A percentile compares a stretch with the other conserved stretches of the same genome.
Evolutionary conservation across 2,797 vertebrate species (phyloP).

Genomic region (Lacerta viridis): DNA sequence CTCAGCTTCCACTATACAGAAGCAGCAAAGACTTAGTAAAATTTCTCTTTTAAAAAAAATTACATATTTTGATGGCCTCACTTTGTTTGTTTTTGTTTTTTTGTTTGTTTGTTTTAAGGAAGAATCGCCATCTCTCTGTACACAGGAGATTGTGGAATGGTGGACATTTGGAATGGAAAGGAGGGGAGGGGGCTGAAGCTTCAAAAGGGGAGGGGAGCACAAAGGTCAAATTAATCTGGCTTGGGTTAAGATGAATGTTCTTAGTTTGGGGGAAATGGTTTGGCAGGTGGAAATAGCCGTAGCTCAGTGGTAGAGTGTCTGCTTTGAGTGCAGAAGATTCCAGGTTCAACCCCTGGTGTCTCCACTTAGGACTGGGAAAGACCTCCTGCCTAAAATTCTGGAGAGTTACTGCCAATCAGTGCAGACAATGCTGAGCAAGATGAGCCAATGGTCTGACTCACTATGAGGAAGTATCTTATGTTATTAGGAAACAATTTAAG

Average conservation of each 20-base stretch:
- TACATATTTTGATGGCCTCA: slow-evolving; percentile 7
- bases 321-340: too few species aligned
- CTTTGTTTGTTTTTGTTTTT: background rate
- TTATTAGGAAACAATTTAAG: background rate
- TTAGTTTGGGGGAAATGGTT: background rate
- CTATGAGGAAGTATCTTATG: too few species aligned
- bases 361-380: too few species aligned
- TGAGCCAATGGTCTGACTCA: too few species aligned
- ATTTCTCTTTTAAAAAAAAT: slow-evolving; percentile 8
- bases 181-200: background rate
- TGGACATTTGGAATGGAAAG: background rate
- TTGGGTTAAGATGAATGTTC: background rate
- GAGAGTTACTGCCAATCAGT: too few species aligned
- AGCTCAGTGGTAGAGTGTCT: too few species aligned
- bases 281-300: too few species aligned
- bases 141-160: background rate
- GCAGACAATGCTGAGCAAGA: too few species aligned
- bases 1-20: slow-evolving; percentile 16
- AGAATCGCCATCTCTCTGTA: background rate
- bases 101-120: too few species aligned
- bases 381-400: too few species aligned
- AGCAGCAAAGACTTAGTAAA: background rate
- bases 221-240: background rate
- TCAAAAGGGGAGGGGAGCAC: background rate
- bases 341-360: too few species aligned